Evolutionary conservation across 1,140 invertebrate species (phyloP).

Genomic region (Meloidogyne chitwoodi): DNA sequence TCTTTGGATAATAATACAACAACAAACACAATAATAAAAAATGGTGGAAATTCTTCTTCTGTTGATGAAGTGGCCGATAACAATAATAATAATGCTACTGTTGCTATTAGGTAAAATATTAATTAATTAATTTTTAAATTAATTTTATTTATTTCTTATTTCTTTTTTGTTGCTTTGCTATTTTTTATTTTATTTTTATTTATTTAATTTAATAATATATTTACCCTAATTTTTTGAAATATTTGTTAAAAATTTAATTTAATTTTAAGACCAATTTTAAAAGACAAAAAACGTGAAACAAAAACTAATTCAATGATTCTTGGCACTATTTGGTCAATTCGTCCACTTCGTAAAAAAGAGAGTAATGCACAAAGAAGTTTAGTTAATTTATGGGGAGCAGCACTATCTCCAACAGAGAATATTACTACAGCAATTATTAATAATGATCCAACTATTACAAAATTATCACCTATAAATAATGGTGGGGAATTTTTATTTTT

Average conservation of each 20-base stretch:
- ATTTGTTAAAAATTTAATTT: neutral
- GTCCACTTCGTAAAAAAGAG: constrained; percentile 13
- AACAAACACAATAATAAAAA: too few relatives aligned
- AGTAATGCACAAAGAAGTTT: constrained; percentile 9
- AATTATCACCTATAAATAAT: neutral
- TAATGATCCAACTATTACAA: neutral
- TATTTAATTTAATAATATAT: too few relatives aligned
- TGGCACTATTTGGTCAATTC: constrained; percentile 23
- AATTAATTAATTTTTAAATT: neutral
- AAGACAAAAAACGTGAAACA: constrained; percentile 20
- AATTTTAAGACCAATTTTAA: neutral
- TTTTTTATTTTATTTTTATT: neutral
- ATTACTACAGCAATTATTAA: neutral
- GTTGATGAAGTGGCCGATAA: neutral
- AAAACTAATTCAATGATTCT: constrained; percentile 23
- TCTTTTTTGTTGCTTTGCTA: neutral
- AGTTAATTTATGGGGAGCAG: constrained; percentile 10
- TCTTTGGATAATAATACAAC: neutral
- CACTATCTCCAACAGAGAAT: neutral
- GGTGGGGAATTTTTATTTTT: neutral
- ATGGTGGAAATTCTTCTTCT: neutral
- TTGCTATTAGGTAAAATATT: neutral
- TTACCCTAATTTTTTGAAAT: too few relatives aligned
- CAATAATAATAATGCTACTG: too few relatives aligned
- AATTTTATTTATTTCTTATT: neutral